Evolutionary conservation across 2,113 vertebrate genomes (phyloP).

Genomic region (Grammomys surdaster): DNA sequence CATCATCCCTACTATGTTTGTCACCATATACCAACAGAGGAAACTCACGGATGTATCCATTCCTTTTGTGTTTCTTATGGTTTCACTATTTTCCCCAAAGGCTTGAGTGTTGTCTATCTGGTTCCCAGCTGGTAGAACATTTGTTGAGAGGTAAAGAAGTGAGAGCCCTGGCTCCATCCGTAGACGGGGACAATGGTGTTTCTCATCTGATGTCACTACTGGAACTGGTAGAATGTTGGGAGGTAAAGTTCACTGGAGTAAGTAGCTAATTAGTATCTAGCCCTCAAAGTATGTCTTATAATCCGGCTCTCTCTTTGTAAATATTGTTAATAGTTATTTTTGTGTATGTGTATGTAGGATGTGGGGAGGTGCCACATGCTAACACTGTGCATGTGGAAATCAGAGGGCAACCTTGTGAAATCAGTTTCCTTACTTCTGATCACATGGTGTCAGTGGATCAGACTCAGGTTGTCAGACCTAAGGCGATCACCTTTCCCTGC

Average conservation of each 20-base stretch:
- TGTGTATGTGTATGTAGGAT: background rate
- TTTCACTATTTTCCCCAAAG: background rate
- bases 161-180: background rate
- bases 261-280: background rate
- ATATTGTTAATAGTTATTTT: background rate
- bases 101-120: background rate
- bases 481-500: background rate
- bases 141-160: background rate
- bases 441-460: background rate
- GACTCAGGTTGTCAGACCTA: background rate
- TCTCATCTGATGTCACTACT: background rate
- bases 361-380: too few species aligned
- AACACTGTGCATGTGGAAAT: background rate
- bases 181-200: fast-evolving
- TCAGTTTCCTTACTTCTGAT: background rate
- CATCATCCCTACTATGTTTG: background rate
- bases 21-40: background rate
- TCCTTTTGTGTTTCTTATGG: background rate
- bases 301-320: background rate
- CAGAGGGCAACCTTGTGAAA: background rate
- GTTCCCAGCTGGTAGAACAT: background rate
- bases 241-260: background rate
- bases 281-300: background rate
- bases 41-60: background rate
- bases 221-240: background rate